These are phyloP conservation scores for Drosophila micromelanica DNA, from an alignment of 1,140 invertebrate species.

Conservation along the genomic window DNA sequence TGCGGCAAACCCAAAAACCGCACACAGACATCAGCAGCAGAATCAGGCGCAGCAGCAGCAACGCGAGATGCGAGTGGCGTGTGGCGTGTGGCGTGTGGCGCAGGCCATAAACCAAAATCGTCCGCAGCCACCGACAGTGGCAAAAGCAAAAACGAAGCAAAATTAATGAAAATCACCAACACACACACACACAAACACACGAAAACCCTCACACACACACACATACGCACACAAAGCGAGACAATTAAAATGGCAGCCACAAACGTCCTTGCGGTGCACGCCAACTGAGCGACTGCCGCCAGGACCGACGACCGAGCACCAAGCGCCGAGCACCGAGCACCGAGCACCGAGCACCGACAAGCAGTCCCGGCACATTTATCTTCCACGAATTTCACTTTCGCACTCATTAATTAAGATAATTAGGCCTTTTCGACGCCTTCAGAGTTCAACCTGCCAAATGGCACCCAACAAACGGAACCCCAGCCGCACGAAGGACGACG, in stretches of 20 bases:
- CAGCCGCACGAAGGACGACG: constrained; percentile 8
- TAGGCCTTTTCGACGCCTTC: constrained; percentile 81
- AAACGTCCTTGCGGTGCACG: constrained; percentile 70
- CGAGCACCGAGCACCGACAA: constrained; percentile 15
- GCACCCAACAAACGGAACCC: constrained; percentile 26
- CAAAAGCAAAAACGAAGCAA: constrained; percentile 73
- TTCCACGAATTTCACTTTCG: constrained; percentile 80
- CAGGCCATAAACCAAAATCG: constrained; percentile 75
- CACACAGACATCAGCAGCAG: constrained; percentile 54
- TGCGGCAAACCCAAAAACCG: constrained; percentile 69
- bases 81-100: constrained; percentile 19
- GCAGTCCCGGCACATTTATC: constrained; percentile 67
- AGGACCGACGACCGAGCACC: constrained; percentile 3
- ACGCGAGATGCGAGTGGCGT: constrained; percentile 4
- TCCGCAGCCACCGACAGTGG: constrained; percentile 61
- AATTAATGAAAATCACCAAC: constrained; percentile 79
- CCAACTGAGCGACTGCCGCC: constrained; percentile 59
- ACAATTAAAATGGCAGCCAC: constrained; percentile 80
- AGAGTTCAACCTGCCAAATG: constrained; percentile 68
- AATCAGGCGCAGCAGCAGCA: not conserved
- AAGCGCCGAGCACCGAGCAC: constrained; percentile 7
- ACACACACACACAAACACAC: constrained; percentile 20
- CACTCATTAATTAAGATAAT: constrained; percentile 83
- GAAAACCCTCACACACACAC: not conserved
- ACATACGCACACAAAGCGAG: constrained; percentile 47